These are phyloP conservation scores for Varanus komodoensis DNA, from an alignment of 2,113 vertebrate species.

Conservation along the genomic window DNA sequence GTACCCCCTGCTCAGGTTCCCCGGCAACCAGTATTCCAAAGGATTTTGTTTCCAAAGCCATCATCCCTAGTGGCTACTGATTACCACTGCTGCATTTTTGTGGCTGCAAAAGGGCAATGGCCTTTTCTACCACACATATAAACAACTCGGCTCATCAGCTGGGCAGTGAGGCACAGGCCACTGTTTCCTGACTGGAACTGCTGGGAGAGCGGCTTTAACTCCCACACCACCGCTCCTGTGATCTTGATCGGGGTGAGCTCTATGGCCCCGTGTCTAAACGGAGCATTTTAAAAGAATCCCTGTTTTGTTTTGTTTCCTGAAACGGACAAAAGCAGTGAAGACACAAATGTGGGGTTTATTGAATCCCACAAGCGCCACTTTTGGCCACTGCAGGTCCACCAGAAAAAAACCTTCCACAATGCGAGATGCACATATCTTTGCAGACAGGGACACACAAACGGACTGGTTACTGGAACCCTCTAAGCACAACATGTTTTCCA, in stretches of 20 bases:
- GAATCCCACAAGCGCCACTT: not conserved
- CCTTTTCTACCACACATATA: too few relatives aligned
- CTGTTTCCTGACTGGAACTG: too few relatives aligned
- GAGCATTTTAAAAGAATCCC: not conserved
- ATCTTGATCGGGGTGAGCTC: too few relatives aligned
- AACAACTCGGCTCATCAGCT: too few relatives aligned
- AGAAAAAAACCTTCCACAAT: not conserved
- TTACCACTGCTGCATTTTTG: too few relatives aligned
- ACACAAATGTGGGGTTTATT: not conserved
- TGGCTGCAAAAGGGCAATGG: too few relatives aligned
- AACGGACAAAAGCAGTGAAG: not conserved
- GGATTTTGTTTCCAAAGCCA: too few relatives aligned
- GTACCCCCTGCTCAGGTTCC: not conserved
- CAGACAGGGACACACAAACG: not conserved
- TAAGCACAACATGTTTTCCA: constrained; percentile 21
- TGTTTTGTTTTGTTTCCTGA: not conserved
- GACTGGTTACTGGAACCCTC: not conserved
- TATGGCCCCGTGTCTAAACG: not conserved
- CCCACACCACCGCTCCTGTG: too few relatives aligned
- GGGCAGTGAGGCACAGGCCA: too few relatives aligned
- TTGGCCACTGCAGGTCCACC: not conserved
- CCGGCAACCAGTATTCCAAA: too few relatives aligned
- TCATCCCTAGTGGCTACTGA: too few relatives aligned
- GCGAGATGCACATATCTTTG: accelerated
- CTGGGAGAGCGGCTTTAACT: too few relatives aligned